Conservation (phyloP, 2,797 vertebrate genomes). For the Enteromius argenteus region DNA sequence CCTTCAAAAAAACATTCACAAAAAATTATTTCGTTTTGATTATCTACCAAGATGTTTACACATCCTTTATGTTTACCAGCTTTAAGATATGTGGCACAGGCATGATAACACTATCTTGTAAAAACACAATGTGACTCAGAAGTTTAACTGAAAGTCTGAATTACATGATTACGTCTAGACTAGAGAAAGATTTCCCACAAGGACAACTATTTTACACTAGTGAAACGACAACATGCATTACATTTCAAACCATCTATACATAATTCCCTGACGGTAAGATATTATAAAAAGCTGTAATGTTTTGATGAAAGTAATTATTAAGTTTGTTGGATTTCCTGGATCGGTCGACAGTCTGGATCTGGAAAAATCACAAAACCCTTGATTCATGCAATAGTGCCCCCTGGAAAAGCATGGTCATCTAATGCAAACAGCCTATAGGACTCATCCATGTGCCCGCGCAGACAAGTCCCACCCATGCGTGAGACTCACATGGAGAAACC, state of each 20-base stretch:
- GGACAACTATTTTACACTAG: background rate
- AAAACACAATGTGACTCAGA: background rate
- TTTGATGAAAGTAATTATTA: background rate
- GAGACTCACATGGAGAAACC: conserved; percentile 6
- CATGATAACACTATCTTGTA: conserved; percentile 14
- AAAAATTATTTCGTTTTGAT: background rate
- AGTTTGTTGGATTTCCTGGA: background rate
- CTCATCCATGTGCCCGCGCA: conserved; percentile 47
- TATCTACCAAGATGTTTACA: background rate
- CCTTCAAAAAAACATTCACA: no score
- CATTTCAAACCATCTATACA: background rate
- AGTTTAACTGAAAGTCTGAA: background rate
- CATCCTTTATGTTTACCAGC: background rate
- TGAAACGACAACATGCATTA: background rate
- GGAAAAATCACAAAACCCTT: background rate
- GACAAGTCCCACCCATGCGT: conserved; percentile 26
- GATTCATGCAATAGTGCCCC: conserved; percentile 20
- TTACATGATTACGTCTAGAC: background rate
- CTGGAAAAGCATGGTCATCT: conserved; percentile 14
- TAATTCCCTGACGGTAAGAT: background rate
- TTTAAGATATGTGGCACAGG: background rate
- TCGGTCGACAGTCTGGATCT: background rate
- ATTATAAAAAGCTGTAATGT: background rate
- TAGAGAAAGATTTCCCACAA: background rate
- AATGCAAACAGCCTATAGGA: conserved; percentile 26